These are phyloP conservation scores for Tanytarsus gracilentus DNA, from an alignment of 2,888 invertebrate genomes.

Conservation along the genomic window DNA sequence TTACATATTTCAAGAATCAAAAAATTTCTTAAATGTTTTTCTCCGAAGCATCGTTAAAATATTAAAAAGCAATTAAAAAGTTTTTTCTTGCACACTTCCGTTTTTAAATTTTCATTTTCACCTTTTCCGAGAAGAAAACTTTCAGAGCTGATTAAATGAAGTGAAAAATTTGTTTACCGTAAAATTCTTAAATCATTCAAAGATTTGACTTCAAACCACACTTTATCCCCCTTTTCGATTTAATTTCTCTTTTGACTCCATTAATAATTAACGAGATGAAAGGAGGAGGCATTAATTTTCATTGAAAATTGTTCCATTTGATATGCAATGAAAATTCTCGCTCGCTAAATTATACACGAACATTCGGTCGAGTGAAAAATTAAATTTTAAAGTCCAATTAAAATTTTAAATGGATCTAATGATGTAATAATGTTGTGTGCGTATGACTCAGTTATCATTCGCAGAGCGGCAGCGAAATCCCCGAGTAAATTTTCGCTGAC, in stretches of 20 bases:
- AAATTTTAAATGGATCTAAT: background rate
- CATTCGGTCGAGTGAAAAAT: background rate
- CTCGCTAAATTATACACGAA: background rate
- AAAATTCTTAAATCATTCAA: too few relatives aligned
- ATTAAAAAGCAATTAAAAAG: background rate
- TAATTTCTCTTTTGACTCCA: background rate
- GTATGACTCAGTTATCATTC: too few relatives aligned
- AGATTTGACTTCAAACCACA: too few relatives aligned
- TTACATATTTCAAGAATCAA: background rate
- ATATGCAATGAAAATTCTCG: too few relatives aligned
- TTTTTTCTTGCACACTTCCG: background rate
- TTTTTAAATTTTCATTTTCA: background rate
- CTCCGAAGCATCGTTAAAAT: background rate
- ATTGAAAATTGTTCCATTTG: slow-evolving; percentile 2
- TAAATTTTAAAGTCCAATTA: background rate
- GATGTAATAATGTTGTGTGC: background rate
- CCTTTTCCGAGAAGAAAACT: background rate
- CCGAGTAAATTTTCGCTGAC: background rate
- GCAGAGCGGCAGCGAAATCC: too few relatives aligned
- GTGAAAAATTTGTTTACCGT: background rate
- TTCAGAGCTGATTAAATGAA: background rate
- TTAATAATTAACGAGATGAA: background rate
- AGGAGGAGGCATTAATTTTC: slow-evolving; percentile 4
- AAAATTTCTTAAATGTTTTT: background rate
- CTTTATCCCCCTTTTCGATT: too few relatives aligned